Base-by-base conservation (phyloP, 2,113 vertebrate genomes). In the Rhegmatorhina hoffmannsi region DNA sequence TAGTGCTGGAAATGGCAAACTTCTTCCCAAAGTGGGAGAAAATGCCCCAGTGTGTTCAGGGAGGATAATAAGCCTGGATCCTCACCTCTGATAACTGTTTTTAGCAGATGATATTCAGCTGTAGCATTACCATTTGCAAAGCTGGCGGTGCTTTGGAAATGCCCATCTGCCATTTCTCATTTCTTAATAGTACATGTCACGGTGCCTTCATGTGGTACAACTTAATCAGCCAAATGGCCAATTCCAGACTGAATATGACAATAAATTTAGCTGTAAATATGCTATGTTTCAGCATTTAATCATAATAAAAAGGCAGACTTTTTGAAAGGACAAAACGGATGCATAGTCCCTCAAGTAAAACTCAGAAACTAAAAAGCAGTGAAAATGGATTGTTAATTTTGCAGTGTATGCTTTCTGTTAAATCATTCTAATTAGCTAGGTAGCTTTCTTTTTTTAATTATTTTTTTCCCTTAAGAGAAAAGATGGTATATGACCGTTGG, bases 191-290 rank as follows among this genome's bases (percentile, higher is more conserved):
- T 74, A 66, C 33, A n/a, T 78, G 84, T 89, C 89, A 89, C 0
- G 1, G 43, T 81, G 80, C 69, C 80, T 84, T 96, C 1, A 0
- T 34, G 13, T 70, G 64, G 29, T 73, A 40, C 79, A 84, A 44
- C 63, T 88, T 95, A 44, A 70, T 89, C 87, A 90, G 77, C 89
- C 87, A 96, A 95, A 91, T 81, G 77, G 91, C 63, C 80, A 69
- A 14, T 84, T 94, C 64, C 80, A 84, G 84, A n/a, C 77, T 84
- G 80, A 83, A n/a, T n/a, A 24, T 69, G 83, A 84, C 87, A 89
- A 77, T 89, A 94, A 82, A 89, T 49, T 60, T 67, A 60, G 59
- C 81, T 89, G 84, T 72, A 85, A 92, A 96, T 85, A 91, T 73
- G 78, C 49, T 95, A 46, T 38, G 9, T 93, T 87, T 95, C 91